Evolutionary conservation across 2,888 invertebrate genomes (phyloP).

Genomic region (Creontiades dilutus): DNA sequence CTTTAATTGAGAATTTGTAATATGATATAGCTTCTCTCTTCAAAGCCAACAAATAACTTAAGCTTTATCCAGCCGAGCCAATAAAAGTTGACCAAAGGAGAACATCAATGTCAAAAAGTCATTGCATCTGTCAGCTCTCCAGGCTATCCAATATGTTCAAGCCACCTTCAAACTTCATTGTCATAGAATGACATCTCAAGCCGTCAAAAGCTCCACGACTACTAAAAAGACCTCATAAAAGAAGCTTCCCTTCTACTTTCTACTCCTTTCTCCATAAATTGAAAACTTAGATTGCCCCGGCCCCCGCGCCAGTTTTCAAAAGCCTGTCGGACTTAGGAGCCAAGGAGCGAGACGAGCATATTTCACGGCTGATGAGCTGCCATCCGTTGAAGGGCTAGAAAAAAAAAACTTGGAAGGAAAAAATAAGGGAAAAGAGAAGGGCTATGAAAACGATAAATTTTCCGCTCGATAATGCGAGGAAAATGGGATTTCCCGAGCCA

Average conservation of each 20-base stretch:
- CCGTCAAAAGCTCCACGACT: background rate
- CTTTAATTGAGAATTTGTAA: too few species aligned
- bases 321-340: background rate
- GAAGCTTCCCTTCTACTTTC: background rate
- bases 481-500: background rate
- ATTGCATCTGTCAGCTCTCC: too few species aligned
- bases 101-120: too few species aligned
- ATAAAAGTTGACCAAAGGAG: too few species aligned
- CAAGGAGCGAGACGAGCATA: background rate
- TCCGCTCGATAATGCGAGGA: background rate
- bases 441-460: background rate
- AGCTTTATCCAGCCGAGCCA: too few species aligned
- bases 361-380: conserved; percentile 20
- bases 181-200: background rate
- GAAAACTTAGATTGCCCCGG: too few species aligned
- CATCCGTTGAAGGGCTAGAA: background rate
- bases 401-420: background rate
- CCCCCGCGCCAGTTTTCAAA: background rate
- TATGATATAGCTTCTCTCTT: too few species aligned
- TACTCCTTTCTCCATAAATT: too few species aligned
- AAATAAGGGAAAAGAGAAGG: background rate
- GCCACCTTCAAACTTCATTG: too few species aligned
- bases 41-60: too few species aligned
- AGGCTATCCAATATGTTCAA: too few species aligned
- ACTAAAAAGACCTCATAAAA: conserved; percentile 6